These are phyloP conservation scores for cattle (Bos taurus) DNA, from an alignment of 2,113 vertebrate genomes.

Conservation along the genomic window DNA sequence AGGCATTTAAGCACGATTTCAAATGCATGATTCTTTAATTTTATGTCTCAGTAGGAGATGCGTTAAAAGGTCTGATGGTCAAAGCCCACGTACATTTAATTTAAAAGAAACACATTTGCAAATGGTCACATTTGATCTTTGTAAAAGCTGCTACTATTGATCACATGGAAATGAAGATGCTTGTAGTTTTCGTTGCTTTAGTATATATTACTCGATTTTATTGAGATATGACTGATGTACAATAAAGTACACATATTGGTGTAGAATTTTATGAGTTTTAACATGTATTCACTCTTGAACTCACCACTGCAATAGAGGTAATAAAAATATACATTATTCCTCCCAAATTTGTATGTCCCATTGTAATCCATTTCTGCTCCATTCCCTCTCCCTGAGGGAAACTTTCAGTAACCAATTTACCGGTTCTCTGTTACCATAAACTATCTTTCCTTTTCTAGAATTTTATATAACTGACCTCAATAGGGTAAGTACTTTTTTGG, in stretches of 20 bases:
- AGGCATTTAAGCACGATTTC: neutral
- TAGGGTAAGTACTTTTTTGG: neutral
- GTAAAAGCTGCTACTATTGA: neutral
- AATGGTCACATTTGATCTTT: neutral
- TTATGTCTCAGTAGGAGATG: neutral
- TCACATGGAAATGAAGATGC: neutral
- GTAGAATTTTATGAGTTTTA: neutral
- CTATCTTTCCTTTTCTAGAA: neutral
- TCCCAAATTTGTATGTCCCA: neutral
- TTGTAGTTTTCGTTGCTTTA: neutral
- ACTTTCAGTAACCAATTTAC: neutral
- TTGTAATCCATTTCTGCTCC: neutral
- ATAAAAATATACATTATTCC: neutral
- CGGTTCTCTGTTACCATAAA: neutral
- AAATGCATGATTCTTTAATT: neutral
- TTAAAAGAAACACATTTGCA: neutral
- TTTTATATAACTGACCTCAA: neutral
- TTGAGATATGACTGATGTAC: neutral
- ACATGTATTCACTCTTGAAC: neutral
- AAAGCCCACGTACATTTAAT: fast-evolving
- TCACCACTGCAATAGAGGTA: neutral
- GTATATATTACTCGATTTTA: neutral
- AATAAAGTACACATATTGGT: neutral
- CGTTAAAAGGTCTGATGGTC: neutral
- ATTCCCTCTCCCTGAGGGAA: neutral